Percentiles rank a stretch among this genome's conserved stretches.
Conservation (phyloP, 2,113 vertebrate genomes). For the Lamprologus callipterus region DNA sequence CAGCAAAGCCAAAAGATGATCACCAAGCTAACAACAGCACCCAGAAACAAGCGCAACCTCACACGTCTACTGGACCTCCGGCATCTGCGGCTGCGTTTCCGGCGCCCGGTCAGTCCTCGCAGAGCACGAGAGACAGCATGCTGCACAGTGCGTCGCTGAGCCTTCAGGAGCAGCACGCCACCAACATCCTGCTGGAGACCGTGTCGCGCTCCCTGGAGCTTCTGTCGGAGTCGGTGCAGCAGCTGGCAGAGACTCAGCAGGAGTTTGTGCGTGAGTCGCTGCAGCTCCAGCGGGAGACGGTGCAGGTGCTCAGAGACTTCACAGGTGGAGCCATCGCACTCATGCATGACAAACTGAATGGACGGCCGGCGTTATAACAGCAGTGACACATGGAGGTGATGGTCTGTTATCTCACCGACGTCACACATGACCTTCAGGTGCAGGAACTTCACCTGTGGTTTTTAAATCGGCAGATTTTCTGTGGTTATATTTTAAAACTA, state of each 20-base stretch:
- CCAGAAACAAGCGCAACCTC: slow-evolving; percentile 25
- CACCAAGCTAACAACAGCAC: slow-evolving; percentile 37
- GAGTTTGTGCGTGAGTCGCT: slow-evolving; percentile 73
- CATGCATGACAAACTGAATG: slow-evolving; percentile 75
- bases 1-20: slow-evolving; percentile 16
- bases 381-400: neutral
- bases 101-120: neutral
- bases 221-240: slow-evolving; percentile 73
- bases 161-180: slow-evolving; percentile 72
- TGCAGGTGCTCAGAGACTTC: slow-evolving; percentile 73
- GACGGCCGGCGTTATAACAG: slow-evolving; percentile 65
- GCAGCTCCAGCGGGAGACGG: slow-evolving; percentile 71
- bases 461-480: slow-evolving; percentile 6
- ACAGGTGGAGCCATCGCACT: slow-evolving; percentile 66
- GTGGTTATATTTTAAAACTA: slow-evolving; percentile 27
- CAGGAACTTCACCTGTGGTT: slow-evolving; percentile 23
- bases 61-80: neutral
- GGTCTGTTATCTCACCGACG: slow-evolving; percentile 10
- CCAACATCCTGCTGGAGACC: slow-evolving; percentile 67
- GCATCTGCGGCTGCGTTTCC: neutral
- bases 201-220: slow-evolving; percentile 74
- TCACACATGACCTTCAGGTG: slow-evolving; percentile 3
- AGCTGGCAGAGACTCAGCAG: slow-evolving; percentile 74
- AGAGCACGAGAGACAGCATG: slow-evolving; percentile 31
- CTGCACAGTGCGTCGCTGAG: slow-evolving; percentile 61